Evolutionary conservation across 2,888 invertebrate species (phyloP), one percentile per base, ranked within the genome.

Genomic region (Meganola albula): DNA sequence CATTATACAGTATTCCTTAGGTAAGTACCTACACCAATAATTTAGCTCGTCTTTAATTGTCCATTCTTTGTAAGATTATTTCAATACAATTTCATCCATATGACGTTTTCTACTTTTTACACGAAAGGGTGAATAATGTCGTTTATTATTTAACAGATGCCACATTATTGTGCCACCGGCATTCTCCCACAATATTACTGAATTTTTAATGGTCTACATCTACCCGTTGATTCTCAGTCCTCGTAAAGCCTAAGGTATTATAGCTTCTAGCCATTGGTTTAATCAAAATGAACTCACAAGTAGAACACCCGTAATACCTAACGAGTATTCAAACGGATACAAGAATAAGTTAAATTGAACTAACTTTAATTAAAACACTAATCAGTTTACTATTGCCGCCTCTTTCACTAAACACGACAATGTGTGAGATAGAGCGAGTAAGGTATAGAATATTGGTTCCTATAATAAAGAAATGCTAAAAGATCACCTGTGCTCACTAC

Each of bases 401-500:
- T 74, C 74, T 53, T 39, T 53, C 47, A 13, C 18, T 33, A 27
- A 37, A 34, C 24, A 24, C 25, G 40, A 41, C 48, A 43, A 40
- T 37, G 35, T 40, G 51, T 48, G 31, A 38, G 65, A 40, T 20
- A 57, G 70, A 82, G 66, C 59, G 82, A 73, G 82, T 74, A 41
- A 57, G 61, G 39, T 71, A 68, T 79, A 82, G 50, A 75, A 77
- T 76, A 68, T 69, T 74, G 75, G 77, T 72, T 75, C 58, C 71
- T 61, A 61, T 62, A 41, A n/a, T 57, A 52, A 69, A 74, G 73
- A 74, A 78, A 78, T 76, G 66, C 64, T 76, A 74, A 83, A 87
- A 85, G 86, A 83, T 86, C 86, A 85, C 82, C 83, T 83, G 82
- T 86, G 87, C 77, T 86, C 80, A 85, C 86, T 85, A 84, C 86